Base-by-base conservation (phyloP, 2,888 invertebrate genomes). In the Bugulina stolonifera region DNA sequence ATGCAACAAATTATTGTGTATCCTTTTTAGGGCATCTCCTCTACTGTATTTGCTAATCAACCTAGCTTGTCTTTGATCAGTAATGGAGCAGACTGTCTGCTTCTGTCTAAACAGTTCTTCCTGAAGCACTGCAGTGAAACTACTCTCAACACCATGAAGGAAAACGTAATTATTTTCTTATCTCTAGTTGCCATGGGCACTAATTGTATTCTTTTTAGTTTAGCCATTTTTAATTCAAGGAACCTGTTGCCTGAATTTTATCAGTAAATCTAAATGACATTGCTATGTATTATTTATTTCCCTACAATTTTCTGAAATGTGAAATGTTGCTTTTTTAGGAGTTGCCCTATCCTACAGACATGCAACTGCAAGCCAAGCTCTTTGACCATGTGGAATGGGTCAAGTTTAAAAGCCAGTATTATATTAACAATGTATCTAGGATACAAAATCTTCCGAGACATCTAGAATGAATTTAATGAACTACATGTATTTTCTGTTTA, bases 71-170 rank as follows among this genome's bases (percentile, higher is more conserved):
- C 52, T 25, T 54, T 70, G 54, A 29, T 70, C 43, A 70, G 70
- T 29, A 52, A 70, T 54, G 70, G 70, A 10, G 70, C 70, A 29
- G 70, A 70, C 29, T 70, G 70, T 32, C 25, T 70, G 14, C 52
- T 70, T 10, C 25, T 70, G 32, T 70, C 70, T 3, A 70, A 70
- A 54, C n/a, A 70, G 52, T 70, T 70, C 23, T 70, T 70, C 52
- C 29, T 70, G 25, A 70, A 54, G 23, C 43, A 70, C 29, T 70
- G 70, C 70, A 64, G 64, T 27, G 34, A 64, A 10, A 64, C 10
- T 29, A 32, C 5, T 2, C 27, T 64, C 5, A 64, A 27, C 64
- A 14, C 10, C 3, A 3, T 55, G 18, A 43, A 43, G 18, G 43
- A 43, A 18, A 43, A 43, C 10, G 43, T 43, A 43, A 43, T 43